Base-by-base conservation (phyloP, 2,888 invertebrate genomes). In the Troides oblongomaculatus region DNA sequence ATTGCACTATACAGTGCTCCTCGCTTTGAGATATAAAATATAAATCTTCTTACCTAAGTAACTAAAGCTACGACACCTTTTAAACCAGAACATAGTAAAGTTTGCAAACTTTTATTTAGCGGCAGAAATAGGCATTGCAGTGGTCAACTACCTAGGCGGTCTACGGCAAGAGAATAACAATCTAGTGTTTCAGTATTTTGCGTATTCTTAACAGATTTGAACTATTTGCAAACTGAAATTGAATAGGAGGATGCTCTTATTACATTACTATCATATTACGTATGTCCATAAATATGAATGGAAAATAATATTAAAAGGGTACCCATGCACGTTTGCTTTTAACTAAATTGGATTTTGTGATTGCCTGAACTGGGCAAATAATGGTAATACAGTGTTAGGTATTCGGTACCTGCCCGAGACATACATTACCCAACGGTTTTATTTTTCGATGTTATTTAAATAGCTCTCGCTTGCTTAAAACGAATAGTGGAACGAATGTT, bases 261-360 rank as follows among this genome's bases (percentile, higher is more conserved):
- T 39, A 59, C 53, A 53, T 64, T 12, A 64, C 53, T 64, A 25
- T 25, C 8, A 23, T 58, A 62, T 65, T 61, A 63, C 64, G 57
- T 59, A 60, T 43, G 23, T 66, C 43, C 59, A 66, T 66, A 70
- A 70, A 70, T 70, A 70, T 66, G 63, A 66, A 70, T 66, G 57
- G 62, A 62, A 63, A 66, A 70, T 63, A 63, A 66, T 64, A 70
- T 64, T 66, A 66, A 70, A 70, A 66, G 63, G 70, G 62, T 59
- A 66, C 60, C 59, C 53, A 46, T 60, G 56, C 63, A 64, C 63
- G 70, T 70, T 64, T 25, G 66, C 66, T 70, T 70, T 70, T 70
- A 70, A 66, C 66, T 56, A 60, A 70, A 70, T 70, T 70, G 70
- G 63, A 66, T 66, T 70, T 66, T 66, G 63, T 64, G 70, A 70